Base-by-base conservation (phyloP, 2,113 vertebrate genomes). In the Burhinus oedicnemus region DNA sequence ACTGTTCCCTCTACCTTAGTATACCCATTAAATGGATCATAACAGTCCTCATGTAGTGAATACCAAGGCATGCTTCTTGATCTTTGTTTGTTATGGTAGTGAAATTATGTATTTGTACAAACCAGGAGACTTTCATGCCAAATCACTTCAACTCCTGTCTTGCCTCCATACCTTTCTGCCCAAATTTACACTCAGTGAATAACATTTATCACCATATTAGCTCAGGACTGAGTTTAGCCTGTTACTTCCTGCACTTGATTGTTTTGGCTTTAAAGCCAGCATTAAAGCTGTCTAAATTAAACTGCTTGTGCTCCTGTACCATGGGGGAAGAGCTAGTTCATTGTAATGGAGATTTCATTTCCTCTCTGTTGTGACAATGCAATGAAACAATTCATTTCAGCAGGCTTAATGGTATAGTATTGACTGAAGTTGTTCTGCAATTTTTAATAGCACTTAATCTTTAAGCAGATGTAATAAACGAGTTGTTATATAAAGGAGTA, bases 371-470 rank as follows among this genome's bases (percentile, higher is more conserved):
- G 92, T 80, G 68, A 77, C 83, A 80, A 42, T 3, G 8, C 20
- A 66, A 75, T 65, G 78, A 79, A 94, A 85, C 93, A 95, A 96
- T 93, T 97, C 36, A 93, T 95, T 92, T 78, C 70, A 91, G 51
- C 69, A 85, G 54, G 25, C 36, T 89, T 97, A 94, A 91, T 94
- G 87, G 76, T 83, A 61, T 51, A 75, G 57, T 94, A 97, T 93
- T 93, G 94, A 92, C 83, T 85, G 70, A 93, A 84, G 84, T 72
- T 87, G 70, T 93, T 92, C 55, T 93, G 65, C 82, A 80, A 7
- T 87, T 97, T 95, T 96, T 93, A 94, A 93, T 83, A 93, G 77
- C 66, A 38, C 51, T 97, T 77, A 91, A 94, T 97, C 90, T 93
- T 92, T 84, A 94, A 66, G 60, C 60, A 94, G 87, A 29, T 93